phyloP scores from a whole-genome alignment of 2,888 invertebrate genomes.

The Mimachlamys varia region DNA sequence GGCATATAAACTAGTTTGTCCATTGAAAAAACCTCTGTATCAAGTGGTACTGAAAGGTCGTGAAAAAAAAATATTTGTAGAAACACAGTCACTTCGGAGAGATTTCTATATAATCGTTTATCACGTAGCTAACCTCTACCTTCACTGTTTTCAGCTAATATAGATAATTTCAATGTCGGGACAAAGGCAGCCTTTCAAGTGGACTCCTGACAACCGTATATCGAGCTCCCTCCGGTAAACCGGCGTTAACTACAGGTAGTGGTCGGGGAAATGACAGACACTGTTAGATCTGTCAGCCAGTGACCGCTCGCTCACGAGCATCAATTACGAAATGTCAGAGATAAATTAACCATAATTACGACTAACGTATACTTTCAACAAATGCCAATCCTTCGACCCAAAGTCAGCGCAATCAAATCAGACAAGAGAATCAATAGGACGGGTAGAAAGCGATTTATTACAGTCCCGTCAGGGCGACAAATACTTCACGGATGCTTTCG shows the following conservation, averaged over 20 bases:
- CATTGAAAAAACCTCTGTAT: too few species aligned
- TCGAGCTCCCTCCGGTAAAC: neutral
- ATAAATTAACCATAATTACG: slow-evolving; percentile 24
- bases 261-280: neutral
- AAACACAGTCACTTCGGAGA: too few species aligned
- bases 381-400: neutral
- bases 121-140: neutral
- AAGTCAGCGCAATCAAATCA: neutral
- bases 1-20: too few species aligned
- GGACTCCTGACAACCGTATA: neutral
- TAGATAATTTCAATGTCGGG: neutral
- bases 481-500: neutral
- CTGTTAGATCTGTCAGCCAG: neutral
- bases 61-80: too few species aligned
- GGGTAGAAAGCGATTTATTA: slow-evolving; percentile 31
- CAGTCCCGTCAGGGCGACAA: neutral
- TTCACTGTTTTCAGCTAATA: neutral
- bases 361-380: neutral
- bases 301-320: slow-evolving; percentile 3
- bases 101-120: too few species aligned
- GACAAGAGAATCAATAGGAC: neutral
- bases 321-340: slow-evolving; percentile 22
- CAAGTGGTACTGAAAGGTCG: too few species aligned
- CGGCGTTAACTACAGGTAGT: neutral
- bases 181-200: neutral